Evolutionary conservation across 2,888 invertebrate genomes (phyloP), one percentile per base, ranked within the genome.

Genomic region (Apodemia hepburni): DNA sequence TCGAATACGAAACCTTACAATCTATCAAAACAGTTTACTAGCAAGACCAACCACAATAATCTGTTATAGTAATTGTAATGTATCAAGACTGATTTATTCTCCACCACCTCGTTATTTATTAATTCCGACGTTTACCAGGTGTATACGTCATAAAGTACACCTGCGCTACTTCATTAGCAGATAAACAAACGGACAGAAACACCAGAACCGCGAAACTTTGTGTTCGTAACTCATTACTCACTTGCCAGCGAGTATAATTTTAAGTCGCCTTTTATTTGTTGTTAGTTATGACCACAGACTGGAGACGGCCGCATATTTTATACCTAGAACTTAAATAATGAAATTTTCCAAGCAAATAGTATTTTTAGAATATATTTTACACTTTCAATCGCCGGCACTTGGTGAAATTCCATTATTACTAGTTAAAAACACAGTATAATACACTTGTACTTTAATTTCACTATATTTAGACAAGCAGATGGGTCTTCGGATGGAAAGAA

Each of bases 141-240:
- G 51, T 51, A 22, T 27, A 51, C 51, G 51, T 51, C 51, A 51
- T 51, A 51, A 51, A 22, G 22, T 51, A 51, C 51, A 51, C 51
- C 51, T 51, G 51, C 51, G 51, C 51, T 51, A 15, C 51, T 51
- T 51, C 51, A 51, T 51, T 51, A 22, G 51, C 12, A 51, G 51
- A 51, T 51, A 51, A 51, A 51, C 51, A 51, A 51, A 51, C 51
- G 12, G 51, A 51, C 51, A 51, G 51, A 51, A 22, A 51, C 51
- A 27, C 51, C 22, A 51, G 22, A 51, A 51, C 22, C 51, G 22
- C 51, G 51, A 12, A 51, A 51, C 51, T 51, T 7, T 49, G 27
- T 22, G 27, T 51, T 51, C 51, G 49, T 22, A 18, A 18, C 17
- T 22, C 51, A 51, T 51, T 51, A 27, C 27, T 51, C 11, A 51